Percentiles rank a stretch among this genome's conserved stretches.
Evolutionary conservation across 92 coral and sea anemone genomes (phyloP).

Genomic region (Isaurus tuberculatus): DNA sequence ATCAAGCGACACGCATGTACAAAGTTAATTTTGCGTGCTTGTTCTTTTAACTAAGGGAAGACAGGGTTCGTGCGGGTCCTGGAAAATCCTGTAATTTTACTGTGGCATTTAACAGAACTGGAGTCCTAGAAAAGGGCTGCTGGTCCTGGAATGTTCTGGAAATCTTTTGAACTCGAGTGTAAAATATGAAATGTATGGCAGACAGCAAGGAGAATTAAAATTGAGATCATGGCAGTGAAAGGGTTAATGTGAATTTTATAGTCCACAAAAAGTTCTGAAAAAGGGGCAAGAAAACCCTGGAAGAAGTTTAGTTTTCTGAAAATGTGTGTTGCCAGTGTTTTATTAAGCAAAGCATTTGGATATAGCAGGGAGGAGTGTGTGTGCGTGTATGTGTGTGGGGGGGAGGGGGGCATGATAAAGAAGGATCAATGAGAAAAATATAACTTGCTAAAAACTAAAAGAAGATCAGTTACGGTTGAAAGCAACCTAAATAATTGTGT

Average conservation of each 20-base stretch:
- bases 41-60: constrained; percentile 34
- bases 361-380: no score
- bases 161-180: constrained; percentile 7
- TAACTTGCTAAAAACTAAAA: constrained; percentile 53
- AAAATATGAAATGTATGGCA: constrained; percentile 10
- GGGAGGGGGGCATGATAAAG: no score
- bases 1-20: constrained; percentile 40
- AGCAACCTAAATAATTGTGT: constrained; percentile 21
- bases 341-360: no score
- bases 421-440: background rate
- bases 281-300: no score
- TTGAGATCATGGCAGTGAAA: background rate
- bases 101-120: background rate
- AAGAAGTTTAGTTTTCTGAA: no score
- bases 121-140: constrained; percentile 2
- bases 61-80: background rate
- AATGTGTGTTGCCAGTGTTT: no score
- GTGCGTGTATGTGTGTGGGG: no score
- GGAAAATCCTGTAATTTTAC: background rate
- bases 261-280: background rate
- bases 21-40: constrained; percentile 8
- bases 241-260: background rate
- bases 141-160: background rate
- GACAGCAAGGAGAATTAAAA: background rate
- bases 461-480: constrained; percentile 39